Conservation (phyloP, 53 echinoderm and acorn worm genomes). For the Echinarachnius parma region DNA sequence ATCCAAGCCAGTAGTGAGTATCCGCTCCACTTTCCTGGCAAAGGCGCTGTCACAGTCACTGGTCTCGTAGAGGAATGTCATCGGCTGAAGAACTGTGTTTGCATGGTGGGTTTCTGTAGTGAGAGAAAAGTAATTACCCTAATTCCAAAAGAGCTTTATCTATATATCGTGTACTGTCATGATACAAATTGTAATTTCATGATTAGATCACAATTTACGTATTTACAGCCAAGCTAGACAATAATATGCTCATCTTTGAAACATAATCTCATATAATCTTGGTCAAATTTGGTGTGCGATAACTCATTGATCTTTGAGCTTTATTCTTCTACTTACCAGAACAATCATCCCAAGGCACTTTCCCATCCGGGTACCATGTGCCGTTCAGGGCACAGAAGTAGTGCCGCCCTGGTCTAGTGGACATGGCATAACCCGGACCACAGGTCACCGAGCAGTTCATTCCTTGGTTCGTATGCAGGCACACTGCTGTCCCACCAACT, state of each 20-base stretch:
- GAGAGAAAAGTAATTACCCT: too few species aligned
- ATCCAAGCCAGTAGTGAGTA: constrained; percentile 4
- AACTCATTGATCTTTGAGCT: too few species aligned
- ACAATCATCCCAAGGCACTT: constrained; percentile 76
- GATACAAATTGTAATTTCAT: too few species aligned
- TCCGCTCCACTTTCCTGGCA: constrained; percentile 3
- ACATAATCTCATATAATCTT: too few species aligned
- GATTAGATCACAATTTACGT: too few species aligned
- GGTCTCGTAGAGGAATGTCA: constrained; percentile 35
- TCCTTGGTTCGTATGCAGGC: constrained; percentile 41
- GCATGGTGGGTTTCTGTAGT: constrained; percentile 39
- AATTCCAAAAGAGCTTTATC: too few species aligned
- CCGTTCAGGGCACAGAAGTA: constrained; percentile 76
- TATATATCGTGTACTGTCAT: too few species aligned
- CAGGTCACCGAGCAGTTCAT: constrained; percentile 72
- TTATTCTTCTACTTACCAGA: constrained; percentile 59
- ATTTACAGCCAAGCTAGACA: too few species aligned
- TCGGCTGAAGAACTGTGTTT: constrained; percentile 29
- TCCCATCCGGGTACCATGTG: constrained; percentile 62
- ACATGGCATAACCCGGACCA: constrained; percentile 67
- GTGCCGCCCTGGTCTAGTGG: constrained; percentile 56
- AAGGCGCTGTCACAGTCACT: constrained; percentile 19
- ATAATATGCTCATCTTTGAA: too few species aligned
- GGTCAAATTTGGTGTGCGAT: too few species aligned
- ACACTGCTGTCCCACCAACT: constrained; percentile 46